phyloP scores from a whole-genome alignment of 1,140 invertebrate species.

The Trichomalopsis sarcophagae region DNA sequence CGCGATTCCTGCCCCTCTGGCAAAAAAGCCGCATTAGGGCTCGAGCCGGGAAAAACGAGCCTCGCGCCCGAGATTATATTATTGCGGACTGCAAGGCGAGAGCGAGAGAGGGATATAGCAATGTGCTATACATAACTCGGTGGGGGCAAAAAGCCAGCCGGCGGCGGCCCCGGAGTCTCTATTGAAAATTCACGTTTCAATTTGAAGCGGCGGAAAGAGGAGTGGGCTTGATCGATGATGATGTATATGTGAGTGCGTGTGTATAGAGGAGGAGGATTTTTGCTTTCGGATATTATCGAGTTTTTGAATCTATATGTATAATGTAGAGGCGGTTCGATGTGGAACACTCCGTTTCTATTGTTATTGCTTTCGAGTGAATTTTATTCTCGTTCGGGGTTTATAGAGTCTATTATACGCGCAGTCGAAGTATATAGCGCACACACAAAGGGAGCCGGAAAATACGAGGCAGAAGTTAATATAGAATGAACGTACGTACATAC shows the following conservation, averaged over 20 bases:
- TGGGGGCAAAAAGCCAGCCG: slow-evolving; percentile 6
- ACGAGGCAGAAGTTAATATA: no score
- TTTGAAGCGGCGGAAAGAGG: slow-evolving; percentile 4
- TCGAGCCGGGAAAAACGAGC: slow-evolving; percentile 7
- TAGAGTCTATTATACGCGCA: neutral
- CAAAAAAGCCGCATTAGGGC: slow-evolving; percentile 15
- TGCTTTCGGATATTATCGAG: slow-evolving; percentile 21
- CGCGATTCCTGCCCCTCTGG: neutral
- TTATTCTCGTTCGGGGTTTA: neutral
- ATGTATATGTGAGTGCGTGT: slow-evolving; percentile 19
- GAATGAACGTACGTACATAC: no score
- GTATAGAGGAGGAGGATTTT: slow-evolving; percentile 2
- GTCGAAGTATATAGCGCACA: no score
- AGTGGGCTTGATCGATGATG: slow-evolving; percentile 35
- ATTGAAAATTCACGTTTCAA: slow-evolving; percentile 46
- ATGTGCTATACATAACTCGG: no score
- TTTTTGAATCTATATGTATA: slow-evolving; percentile 12
- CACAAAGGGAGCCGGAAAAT: no score
- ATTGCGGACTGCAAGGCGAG: neutral
- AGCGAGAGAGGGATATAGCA: neutral
- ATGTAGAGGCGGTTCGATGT: neutral
- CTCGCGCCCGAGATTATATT: slow-evolving; percentile 1
- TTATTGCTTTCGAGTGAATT: neutral
- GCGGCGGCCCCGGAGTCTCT: neutral
- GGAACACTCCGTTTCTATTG: neutral